Conservation (phyloP, 2,888 invertebrate species). For the Synanthedon vespiformis region DNA sequence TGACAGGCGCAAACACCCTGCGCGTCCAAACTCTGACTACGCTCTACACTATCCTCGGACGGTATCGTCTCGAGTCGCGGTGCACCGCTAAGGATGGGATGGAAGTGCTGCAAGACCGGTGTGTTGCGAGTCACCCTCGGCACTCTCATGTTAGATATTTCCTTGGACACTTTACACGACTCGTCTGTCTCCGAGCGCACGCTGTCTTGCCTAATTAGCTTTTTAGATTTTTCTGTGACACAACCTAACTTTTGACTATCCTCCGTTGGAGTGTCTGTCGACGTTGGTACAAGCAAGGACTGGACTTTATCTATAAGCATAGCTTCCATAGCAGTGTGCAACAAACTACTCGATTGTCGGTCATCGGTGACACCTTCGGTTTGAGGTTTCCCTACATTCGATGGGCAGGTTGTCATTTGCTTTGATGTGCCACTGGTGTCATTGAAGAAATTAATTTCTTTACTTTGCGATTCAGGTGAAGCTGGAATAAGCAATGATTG, state of each 20-base stretch:
- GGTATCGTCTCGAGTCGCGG: conserved; percentile 52
- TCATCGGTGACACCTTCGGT: not conserved
- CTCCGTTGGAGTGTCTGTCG: conserved; percentile 2
- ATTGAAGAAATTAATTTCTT: conserved; percentile 45
- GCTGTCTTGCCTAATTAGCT: conserved; percentile 47
- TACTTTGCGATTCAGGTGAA: conserved; percentile 32
- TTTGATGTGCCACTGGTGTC: conserved; percentile 49
- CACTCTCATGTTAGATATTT: conserved; percentile 23
- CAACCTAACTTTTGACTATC: conserved; percentile 6
- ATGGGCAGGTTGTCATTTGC: not conserved
- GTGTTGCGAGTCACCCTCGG: conserved; percentile 29
- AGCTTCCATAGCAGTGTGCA: conserved; percentile 33
- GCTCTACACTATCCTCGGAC: conserved; percentile 48
- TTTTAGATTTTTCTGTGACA: conserved; percentile 15
- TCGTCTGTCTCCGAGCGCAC: conserved; percentile 34
- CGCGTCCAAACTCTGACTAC: conserved; percentile 40
- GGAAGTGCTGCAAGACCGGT: conserved; percentile 46
- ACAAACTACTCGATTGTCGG: conserved; percentile 8
- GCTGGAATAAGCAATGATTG: conserved; percentile 51
- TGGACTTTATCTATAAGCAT: conserved; percentile 36
- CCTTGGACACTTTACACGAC: conserved; percentile 49
- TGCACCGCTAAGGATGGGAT: conserved; percentile 45
- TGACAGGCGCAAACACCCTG: conserved; percentile 17
- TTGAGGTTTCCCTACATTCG: too few species aligned
- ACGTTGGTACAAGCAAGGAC: conserved; percentile 6